A percentile compares a stretch with the other conserved stretches of the same genome.
phyloP scores from a whole-genome alignment of 2,113 vertebrate genomes.

The Acrocephalus arundinaceus region DNA sequence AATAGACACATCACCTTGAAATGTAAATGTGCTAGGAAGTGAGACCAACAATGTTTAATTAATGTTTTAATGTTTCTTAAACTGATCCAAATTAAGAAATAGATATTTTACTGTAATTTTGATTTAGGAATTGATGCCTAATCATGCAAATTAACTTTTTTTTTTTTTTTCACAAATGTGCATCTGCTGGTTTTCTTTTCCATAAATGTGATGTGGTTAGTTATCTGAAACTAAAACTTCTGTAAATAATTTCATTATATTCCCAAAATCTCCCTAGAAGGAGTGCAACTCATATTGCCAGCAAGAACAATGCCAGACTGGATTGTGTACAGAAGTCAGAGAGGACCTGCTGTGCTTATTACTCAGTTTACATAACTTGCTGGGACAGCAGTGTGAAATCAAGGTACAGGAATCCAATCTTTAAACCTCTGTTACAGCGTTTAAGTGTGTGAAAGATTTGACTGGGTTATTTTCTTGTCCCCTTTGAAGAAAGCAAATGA shows the following conservation, averaged over 20 bases:
- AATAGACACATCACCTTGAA: background rate
- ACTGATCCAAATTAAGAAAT: background rate
- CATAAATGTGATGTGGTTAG: background rate
- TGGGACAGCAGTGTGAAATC: background rate
- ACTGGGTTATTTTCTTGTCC: background rate
- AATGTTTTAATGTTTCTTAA: background rate
- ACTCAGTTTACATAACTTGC: background rate
- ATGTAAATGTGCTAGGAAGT: background rate
- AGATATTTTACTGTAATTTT: background rate
- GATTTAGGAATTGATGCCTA: background rate
- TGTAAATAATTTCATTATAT: background rate
- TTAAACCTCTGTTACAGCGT: background rate
- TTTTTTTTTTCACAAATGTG: background rate
- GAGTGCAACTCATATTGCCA: background rate
- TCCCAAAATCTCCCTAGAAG: background rate
- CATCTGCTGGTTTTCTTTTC: background rate
- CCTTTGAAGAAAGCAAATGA: background rate
- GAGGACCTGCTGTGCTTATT: background rate
- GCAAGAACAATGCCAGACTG: background rate
- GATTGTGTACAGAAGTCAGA: background rate
- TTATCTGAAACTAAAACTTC: background rate
- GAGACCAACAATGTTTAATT: background rate
- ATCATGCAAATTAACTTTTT: background rate
- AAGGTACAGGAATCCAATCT: background rate
- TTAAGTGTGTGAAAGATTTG: background rate